Evolutionary conservation across 1,140 invertebrate genomes (phyloP).

Genomic region (Aradophagus sp.): DNA sequence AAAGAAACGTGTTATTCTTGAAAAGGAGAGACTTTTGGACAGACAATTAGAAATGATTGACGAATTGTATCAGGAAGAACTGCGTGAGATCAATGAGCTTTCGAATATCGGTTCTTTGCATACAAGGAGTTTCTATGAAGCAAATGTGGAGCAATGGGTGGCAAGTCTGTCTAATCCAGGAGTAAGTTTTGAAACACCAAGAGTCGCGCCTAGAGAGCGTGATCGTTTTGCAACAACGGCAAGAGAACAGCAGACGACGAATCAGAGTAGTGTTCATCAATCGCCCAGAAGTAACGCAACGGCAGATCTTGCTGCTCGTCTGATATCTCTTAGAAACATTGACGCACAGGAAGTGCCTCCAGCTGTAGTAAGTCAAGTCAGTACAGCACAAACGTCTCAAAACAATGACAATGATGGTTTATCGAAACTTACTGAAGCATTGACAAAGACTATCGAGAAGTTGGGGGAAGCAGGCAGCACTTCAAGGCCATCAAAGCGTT

Average conservation of each 20-base stretch:
- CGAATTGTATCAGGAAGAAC: constrained; percentile 4
- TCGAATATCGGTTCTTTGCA: neutral
- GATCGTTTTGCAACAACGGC: no score
- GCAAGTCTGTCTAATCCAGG: constrained; percentile 3
- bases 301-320: no score
- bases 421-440: constrained; percentile 8
- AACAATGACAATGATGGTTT: constrained; percentile 4
- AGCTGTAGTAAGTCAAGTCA: neutral
- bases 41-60: constrained; percentile 17
- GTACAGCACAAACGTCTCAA: no score
- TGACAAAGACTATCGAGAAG: constrained; percentile 9
- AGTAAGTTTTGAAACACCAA: neutral
- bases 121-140: constrained; percentile 4
- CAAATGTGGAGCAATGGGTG: no score
- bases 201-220: neutral
- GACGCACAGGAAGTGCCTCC: no score
- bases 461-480: neutral
- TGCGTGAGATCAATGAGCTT: constrained; percentile 1
- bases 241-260: no score
- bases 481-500: constrained; percentile 2
- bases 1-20: no score
- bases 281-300: no score
- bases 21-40: no score
- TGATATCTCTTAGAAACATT: no score
- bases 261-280: no score